Percentiles rank a stretch among this genome's conserved stretches.
phyloP scores from a whole-genome alignment of 2,113 vertebrate species.

The Oenanthe oenanthe region DNA sequence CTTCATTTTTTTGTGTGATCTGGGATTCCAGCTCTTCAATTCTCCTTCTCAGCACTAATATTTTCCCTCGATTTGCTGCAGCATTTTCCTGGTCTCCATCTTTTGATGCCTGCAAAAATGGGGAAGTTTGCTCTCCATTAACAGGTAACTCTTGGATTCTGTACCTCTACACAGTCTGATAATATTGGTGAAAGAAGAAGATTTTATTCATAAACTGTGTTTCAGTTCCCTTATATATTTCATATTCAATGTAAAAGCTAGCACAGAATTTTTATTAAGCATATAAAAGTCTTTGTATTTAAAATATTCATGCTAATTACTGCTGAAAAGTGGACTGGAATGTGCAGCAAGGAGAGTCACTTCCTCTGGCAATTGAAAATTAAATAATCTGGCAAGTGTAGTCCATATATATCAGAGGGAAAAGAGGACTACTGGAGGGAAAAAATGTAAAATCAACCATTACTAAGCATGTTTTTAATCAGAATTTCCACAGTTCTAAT shows the following conservation, averaged over 20 bases:
- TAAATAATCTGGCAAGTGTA: background rate
- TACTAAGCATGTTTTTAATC: background rate
- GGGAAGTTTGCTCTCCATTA: background rate
- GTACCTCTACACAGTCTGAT: background rate
- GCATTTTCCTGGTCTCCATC: conserved; percentile 80
- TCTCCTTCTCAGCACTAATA: conserved; percentile 85
- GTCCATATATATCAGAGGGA: background rate
- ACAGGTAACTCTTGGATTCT: background rate
- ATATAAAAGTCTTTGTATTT: background rate
- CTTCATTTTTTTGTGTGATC: conserved; percentile 76
- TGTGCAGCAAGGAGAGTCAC: background rate
- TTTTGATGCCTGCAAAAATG: conserved; percentile 57
- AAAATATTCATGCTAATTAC: background rate
- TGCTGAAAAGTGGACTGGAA: background rate
- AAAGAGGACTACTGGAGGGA: rapidly evolving
- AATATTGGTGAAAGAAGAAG: background rate
- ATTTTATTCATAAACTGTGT: background rate
- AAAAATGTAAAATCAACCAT: background rate
- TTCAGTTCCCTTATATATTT: background rate
- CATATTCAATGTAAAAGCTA: background rate
- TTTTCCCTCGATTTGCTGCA: conserved; percentile 85
- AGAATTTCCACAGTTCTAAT: background rate
- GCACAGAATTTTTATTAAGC: background rate
- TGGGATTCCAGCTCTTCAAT: conserved; percentile 86
- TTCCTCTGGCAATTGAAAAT: background rate